Percentiles rank a stretch among this genome's conserved stretches.
Evolutionary conservation across 1,140 invertebrate species (phyloP).

Genomic region (Sweltsa coloradensis): DNA sequence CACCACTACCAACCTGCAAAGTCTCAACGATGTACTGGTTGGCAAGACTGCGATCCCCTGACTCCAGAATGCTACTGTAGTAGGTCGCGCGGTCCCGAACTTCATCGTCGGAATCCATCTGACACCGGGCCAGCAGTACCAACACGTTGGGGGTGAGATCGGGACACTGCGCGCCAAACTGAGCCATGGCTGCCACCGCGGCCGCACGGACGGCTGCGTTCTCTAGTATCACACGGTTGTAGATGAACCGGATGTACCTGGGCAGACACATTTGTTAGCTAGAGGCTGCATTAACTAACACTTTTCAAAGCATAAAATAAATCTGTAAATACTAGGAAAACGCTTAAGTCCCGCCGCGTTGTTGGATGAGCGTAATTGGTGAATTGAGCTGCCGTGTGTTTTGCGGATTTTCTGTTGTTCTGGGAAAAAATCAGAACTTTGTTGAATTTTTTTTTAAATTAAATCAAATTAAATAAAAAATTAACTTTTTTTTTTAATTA

Average conservation of each 20-base stretch:
- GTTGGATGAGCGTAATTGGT: too few relatives aligned
- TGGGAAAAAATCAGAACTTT: too few relatives aligned
- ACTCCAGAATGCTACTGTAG: slow-evolving; percentile 75
- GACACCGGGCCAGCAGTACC: slow-evolving; percentile 72
- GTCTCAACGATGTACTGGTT: slow-evolving; percentile 78
- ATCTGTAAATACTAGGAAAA: too few relatives aligned
- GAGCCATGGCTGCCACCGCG: slow-evolving; percentile 92
- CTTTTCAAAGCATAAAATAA: too few relatives aligned
- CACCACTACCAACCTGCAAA: slow-evolving; percentile 33
- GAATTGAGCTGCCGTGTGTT: too few relatives aligned
- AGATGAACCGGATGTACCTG: slow-evolving; percentile 95
- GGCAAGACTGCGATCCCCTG: slow-evolving; percentile 50
- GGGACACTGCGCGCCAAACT: slow-evolving; percentile 93
- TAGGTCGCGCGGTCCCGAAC: slow-evolving; percentile 97
- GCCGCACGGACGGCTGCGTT: slow-evolving; percentile 89
- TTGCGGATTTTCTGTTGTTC: too few relatives aligned
- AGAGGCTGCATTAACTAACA: too few relatives aligned
- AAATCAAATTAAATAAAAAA: too few relatives aligned
- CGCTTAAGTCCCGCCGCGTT: too few relatives aligned
- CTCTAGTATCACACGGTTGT: slow-evolving; percentile 96
- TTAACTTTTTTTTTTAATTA: too few relatives aligned
- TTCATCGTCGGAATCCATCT: slow-evolving; percentile 96
- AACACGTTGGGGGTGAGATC: slow-evolving; percentile 76
- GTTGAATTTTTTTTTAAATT: too few relatives aligned
- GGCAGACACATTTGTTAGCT: background rate